These are phyloP conservation scores for Chaetophractus vellerosus DNA, from an alignment of 2,797 vertebrate species.

Conservation along the genomic window DNA sequence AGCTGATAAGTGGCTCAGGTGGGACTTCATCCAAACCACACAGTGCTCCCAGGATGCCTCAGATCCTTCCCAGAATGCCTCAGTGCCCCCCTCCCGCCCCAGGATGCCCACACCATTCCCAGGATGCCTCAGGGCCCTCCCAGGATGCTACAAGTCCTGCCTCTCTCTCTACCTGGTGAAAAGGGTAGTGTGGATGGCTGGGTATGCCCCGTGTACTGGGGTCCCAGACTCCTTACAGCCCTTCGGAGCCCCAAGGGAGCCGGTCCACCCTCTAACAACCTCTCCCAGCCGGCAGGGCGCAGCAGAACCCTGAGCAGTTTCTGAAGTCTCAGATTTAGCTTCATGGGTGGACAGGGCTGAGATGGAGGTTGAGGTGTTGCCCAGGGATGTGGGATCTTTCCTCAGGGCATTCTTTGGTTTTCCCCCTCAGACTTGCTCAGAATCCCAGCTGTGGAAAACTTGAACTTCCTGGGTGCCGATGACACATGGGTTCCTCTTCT, in stretches of 20 bases:
- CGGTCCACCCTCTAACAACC: background rate
- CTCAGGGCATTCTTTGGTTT: background rate
- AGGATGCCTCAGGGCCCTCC: background rate
- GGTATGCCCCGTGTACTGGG: background rate
- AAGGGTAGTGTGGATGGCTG: background rate
- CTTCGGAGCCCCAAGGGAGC: background rate
- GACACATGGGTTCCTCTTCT: background rate
- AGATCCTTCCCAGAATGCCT: background rate
- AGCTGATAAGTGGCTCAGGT: background rate
- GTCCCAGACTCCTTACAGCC: background rate
- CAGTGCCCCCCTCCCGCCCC: background rate
- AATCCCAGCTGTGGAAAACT: background rate
- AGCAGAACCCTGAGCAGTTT: background rate
- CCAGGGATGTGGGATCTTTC: background rate
- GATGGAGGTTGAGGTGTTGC: background rate
- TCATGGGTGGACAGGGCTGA: background rate
- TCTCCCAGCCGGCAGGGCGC: background rate
- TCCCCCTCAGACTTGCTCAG: background rate
- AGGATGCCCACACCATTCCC: background rate
- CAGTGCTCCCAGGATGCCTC: background rate
- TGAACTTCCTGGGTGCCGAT: background rate
- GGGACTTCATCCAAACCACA: constrained; percentile 4
- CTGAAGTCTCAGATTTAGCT: background rate
- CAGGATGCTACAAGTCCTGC: background rate
- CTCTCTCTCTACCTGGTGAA: background rate